Evolutionary conservation across 1,140 invertebrate genomes (phyloP).

Genomic region (Diorhabda sublineata): DNA sequence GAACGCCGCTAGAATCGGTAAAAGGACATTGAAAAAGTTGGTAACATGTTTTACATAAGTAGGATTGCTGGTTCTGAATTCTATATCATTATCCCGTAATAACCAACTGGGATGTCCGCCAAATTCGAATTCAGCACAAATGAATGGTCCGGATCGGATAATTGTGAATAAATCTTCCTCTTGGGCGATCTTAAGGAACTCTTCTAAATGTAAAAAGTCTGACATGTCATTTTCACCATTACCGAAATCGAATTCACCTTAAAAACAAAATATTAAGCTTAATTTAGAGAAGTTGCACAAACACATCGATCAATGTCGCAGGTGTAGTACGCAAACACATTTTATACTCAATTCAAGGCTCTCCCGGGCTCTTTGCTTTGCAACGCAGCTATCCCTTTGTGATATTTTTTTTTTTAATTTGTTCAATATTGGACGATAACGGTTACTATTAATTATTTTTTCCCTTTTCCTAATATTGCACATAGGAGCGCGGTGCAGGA

Average conservation of each 20-base stretch:
- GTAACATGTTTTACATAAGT: conserved; percentile 49
- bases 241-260: conserved; percentile 64
- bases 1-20: conserved; percentile 50
- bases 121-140: conserved; percentile 78
- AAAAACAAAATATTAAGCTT: conserved; percentile 17
- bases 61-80: conserved; percentile 50
- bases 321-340: no score
- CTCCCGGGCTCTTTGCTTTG: no score
- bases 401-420: no score
- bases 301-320: no score
- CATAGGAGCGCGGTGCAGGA: no score
- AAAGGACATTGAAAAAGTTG: conserved; percentile 50
- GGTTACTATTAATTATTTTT: no score
- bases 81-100: conserved; percentile 36
- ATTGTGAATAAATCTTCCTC: conserved; percentile 79
- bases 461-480: no score
- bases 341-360: no score
- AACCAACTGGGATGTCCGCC: conserved; percentile 38
- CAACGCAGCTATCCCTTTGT: no score
- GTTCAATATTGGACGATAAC: no score
- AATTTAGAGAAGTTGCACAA: no score
- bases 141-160: conserved; percentile 87
- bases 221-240: conserved; percentile 64
- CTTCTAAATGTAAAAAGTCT: conserved; percentile 50
- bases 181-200: conserved; percentile 76